Conservation (phyloP, 2,113 vertebrate species). For the Vulpes lagopus region DNA sequence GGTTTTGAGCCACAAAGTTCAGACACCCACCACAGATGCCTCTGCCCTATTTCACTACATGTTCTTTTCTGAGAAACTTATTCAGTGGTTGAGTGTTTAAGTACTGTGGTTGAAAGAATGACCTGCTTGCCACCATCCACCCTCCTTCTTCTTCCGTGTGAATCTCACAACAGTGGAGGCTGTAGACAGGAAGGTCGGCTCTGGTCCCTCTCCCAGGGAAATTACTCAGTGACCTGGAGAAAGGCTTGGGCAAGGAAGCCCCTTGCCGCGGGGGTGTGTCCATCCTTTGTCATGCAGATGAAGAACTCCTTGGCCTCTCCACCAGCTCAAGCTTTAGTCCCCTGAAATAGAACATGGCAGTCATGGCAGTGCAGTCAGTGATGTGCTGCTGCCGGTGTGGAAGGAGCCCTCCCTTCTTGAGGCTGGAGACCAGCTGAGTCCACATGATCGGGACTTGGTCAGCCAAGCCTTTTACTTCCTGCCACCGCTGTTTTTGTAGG, state of each 20-base stretch:
- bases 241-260: neutral
- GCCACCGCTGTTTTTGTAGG: slow-evolving; percentile 93
- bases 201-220: neutral
- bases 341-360: slow-evolving; percentile 91
- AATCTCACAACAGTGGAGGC: neutral
- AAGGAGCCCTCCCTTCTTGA: slow-evolving; percentile 95
- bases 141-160: neutral
- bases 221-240: neutral
- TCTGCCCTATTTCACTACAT: slow-evolving; percentile 43
- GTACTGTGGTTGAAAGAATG: neutral
- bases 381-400: slow-evolving; percentile 97
- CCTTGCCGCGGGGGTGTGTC: neutral
- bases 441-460: slow-evolving; percentile 96
- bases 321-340: slow-evolving; percentile 97
- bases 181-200: slow-evolving; percentile 64
- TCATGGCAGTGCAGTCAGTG: slow-evolving; percentile 59
- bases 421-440: slow-evolving; percentile 92
- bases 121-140: slow-evolving; percentile 58
- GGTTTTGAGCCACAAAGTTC: slow-evolving; percentile 34
- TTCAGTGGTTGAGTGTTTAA: neutral
- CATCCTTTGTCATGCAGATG: neutral
- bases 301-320: slow-evolving; percentile 28
- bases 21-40: neutral
- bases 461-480: slow-evolving; percentile 95
- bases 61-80: neutral